Percentiles rank a stretch among this genome's conserved stretches.
phyloP scores from a whole-genome alignment of 2,113 vertebrate species.

The Malurus cyaneus region DNA sequence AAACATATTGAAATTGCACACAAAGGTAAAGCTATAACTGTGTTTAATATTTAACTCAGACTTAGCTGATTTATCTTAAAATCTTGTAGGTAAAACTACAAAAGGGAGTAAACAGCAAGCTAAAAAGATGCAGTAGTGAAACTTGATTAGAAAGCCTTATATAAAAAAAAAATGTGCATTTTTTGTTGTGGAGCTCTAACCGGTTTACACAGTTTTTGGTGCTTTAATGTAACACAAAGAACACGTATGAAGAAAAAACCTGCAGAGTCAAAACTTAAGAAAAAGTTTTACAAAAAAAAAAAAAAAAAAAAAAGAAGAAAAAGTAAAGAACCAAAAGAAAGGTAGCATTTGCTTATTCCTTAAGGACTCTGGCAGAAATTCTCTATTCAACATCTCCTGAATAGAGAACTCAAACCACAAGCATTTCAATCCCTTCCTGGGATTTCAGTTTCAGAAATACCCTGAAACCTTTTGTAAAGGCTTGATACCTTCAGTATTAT shows the following conservation, averaged over 20 bases:
- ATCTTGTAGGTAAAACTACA: slow-evolving; percentile 76
- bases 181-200: slow-evolving; percentile 67
- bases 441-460: background rate
- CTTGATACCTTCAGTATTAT: background rate
- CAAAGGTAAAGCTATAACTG: slow-evolving; percentile 78
- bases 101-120: slow-evolving; percentile 79
- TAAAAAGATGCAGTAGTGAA: slow-evolving; percentile 73
- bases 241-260: slow-evolving; percentile 36
- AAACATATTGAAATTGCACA: slow-evolving; percentile 74
- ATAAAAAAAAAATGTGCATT: slow-evolving; percentile 71
- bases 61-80: slow-evolving; percentile 75
- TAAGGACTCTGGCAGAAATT: slow-evolving; percentile 62
- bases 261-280: slow-evolving; percentile 45
- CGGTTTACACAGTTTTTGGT: slow-evolving; percentile 73
- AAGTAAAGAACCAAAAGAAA: background rate
- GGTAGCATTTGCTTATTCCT: slow-evolving; percentile 59
- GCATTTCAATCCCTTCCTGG: background rate
- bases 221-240: slow-evolving; percentile 64
- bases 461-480: slow-evolving; percentile 46
- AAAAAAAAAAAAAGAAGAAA: background rate
- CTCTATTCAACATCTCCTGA: slow-evolving; percentile 13
- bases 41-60: slow-evolving; percentile 74
- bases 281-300: slow-evolving; percentile 5
- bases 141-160: slow-evolving; percentile 71
- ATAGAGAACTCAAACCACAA: slow-evolving; percentile 35